phyloP scores from a whole-genome alignment of 1,140 invertebrate genomes.

The Trypoxylus dichotomus region DNA sequence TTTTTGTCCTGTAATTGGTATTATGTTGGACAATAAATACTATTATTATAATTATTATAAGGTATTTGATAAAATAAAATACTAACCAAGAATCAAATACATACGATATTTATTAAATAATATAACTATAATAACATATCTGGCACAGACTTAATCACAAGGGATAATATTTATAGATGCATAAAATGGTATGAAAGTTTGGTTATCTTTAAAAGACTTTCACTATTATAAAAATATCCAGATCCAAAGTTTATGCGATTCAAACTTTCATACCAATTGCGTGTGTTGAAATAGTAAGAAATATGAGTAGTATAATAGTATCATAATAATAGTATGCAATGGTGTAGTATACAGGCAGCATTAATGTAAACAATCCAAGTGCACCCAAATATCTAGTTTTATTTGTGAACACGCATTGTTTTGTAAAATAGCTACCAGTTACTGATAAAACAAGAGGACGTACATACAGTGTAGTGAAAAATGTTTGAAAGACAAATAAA shows the following conservation, averaged over 20 bases:
- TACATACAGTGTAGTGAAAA: background rate
- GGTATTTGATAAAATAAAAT: too few relatives aligned
- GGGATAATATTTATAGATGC: slow-evolving; percentile 6
- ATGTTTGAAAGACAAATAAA: background rate
- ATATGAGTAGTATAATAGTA: background rate
- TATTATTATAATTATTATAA: too few relatives aligned
- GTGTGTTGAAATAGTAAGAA: background rate
- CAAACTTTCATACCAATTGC: background rate
- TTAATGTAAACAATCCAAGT: background rate
- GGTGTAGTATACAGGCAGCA: background rate
- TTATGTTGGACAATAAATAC: too few relatives aligned
- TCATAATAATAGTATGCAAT: background rate
- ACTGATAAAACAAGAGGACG: background rate
- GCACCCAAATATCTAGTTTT: background rate
- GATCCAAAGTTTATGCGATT: background rate
- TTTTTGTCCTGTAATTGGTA: too few relatives aligned
- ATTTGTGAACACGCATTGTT: background rate
- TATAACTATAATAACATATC: background rate
- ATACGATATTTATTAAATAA: background rate
- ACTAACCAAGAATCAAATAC: background rate
- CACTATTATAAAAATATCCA: background rate
- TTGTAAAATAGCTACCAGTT: background rate
- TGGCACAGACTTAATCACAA: slow-evolving; percentile 12
- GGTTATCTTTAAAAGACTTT: background rate
- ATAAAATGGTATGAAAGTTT: background rate